Evolutionary conservation across 2,888 invertebrate genomes (phyloP), one percentile per base, ranked within the genome.

Genomic region (Syrphus vitripennis): DNA sequence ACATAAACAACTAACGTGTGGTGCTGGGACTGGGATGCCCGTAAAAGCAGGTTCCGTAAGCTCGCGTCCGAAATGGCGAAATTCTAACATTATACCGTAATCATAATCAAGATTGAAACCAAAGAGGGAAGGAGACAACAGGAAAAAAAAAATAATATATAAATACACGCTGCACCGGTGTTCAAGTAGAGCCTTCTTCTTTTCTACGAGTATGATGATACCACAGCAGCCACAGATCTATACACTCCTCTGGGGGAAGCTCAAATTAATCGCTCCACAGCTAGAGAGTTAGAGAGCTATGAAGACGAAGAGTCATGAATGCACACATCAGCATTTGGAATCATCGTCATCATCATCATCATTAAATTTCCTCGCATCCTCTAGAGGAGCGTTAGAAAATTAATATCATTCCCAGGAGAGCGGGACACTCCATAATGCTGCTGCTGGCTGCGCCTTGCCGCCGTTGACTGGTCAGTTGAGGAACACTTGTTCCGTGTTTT

Each of bases 31-130:
- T 34, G 31, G 31, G 65, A 19, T 53, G 59, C 77, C 86, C 82
- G 55, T 61, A 74, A 78, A 55, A 86, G 82, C 82, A 86, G 70
- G 86, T 86, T 86, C 82, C 67, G 74, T 78, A 69, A 37, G 59
- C 59, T 59, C 24, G 19, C 78, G 86, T 78, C 65, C 74, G 82
- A 82, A 86, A 82, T 78, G 63, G 82, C 77, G 74, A 78, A 81
- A 70, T 86, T 81, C 86, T 82, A 82, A 70, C 86, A 82, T 86
- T 82, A 82, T 86, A 86, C 86, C 81, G 82, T 86, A 86, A 82
- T 86, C 86, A 86, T 82, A 86, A 86, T 86, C 86, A 86, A 86
- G 82, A 86, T 86, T 86, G 77, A 86, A 86, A 78, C 70, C 57
- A 72, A 57, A 57, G 72, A 16, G 59, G 37, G 21, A 34, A 16